phyloP scores from a whole-genome alignment of 2,797 vertebrate genomes.

The Anguilla pacifica region DNA sequence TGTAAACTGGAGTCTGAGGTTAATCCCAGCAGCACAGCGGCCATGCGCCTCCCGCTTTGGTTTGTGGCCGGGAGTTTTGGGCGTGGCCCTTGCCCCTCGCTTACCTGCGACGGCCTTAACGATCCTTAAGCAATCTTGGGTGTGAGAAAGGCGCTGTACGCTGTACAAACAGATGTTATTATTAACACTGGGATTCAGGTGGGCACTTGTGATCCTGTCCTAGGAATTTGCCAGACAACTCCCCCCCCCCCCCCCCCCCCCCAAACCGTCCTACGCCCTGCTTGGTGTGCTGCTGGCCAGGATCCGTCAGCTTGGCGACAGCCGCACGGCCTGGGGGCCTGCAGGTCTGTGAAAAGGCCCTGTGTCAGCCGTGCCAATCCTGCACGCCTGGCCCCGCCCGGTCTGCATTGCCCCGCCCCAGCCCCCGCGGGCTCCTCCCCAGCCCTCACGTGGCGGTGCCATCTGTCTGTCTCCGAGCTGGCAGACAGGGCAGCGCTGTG shows the following conservation, averaged over 20 bases:
- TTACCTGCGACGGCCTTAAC: not conserved
- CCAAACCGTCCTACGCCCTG: not conserved
- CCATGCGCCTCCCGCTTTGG: not conserved
- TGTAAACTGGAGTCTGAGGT: not conserved
- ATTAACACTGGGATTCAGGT: not conserved
- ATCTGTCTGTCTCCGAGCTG: constrained; percentile 46
- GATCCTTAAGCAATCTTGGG: not conserved
- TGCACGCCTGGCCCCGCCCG: constrained; percentile 27
- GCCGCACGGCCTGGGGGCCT: not conserved
- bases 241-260: not conserved
- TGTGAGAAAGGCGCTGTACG: not conserved
- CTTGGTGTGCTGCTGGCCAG: not conserved
- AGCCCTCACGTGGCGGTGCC: constrained; percentile 51
- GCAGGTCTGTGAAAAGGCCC: constrained; percentile 21
- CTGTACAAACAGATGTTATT: not conserved
- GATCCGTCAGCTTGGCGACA: not conserved
- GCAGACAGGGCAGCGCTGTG: not conserved
- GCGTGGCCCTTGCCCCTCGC: not conserved
- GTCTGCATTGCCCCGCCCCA: too few relatives aligned
- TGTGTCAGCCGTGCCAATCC: constrained; percentile 31
- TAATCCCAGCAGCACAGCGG: not conserved
- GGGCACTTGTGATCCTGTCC: not conserved
- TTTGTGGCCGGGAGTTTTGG: not conserved
- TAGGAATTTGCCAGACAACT: not conserved
- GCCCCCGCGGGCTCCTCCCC: constrained; percentile 21